Evolutionary conservation across 2,888 invertebrate genomes (phyloP).

Genomic region (Dione vanillae): DNA sequence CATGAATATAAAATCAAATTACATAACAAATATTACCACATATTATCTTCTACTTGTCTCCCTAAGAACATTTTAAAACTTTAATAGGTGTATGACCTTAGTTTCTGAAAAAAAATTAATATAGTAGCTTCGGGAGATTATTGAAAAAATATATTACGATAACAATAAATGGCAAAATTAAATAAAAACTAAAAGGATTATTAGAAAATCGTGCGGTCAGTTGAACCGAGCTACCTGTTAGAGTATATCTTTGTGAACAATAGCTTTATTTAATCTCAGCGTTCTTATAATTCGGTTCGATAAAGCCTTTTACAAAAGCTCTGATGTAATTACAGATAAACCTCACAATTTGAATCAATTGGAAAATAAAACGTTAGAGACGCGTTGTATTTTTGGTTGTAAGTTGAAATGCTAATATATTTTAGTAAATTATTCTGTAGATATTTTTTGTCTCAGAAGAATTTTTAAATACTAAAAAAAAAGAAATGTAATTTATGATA

Average conservation of each 20-base stretch:
- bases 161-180: background rate
- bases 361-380: conserved; percentile 19
- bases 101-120: too few species aligned
- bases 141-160: too few species aligned
- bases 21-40: too few species aligned
- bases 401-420: background rate
- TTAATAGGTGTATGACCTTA: too few species aligned
- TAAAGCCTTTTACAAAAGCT: conserved; percentile 19
- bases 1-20: too few species aligned
- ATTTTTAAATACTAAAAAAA: too few species aligned
- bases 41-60: too few species aligned
- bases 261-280: conserved; percentile 8
- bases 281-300: conserved; percentile 20
- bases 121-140: too few species aligned
- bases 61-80: too few species aligned
- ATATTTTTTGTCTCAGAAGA: too few species aligned
- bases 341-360: conserved; percentile 20
- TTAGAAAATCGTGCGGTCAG: background rate
- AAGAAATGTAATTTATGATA: too few species aligned
- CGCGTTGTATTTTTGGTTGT: background rate
- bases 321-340: conserved; percentile 24
- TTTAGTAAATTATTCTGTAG: background rate
- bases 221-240: background rate
- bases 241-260: conserved; percentile 9
- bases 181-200: background rate